phyloP scores from a whole-genome alignment of 2,888 invertebrate genomes.

The Oeneis ivallda region DNA sequence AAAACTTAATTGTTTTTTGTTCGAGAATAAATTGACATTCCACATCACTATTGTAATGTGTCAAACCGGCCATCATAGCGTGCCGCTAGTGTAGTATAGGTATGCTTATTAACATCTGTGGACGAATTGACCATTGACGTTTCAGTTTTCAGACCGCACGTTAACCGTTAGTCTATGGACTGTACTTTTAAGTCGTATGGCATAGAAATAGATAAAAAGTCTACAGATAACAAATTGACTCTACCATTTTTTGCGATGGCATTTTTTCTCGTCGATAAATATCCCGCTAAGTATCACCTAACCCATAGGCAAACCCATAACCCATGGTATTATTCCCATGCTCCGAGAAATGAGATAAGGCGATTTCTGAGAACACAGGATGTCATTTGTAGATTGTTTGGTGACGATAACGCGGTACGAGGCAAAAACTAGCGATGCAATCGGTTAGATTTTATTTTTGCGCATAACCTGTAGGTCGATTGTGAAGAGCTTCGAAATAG shows the following conservation, averaged over 20 bases:
- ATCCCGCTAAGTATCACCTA: conserved; percentile 13
- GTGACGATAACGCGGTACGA: conserved; percentile 25
- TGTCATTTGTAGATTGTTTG: conserved; percentile 32
- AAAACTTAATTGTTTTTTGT: no score
- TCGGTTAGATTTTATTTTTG: conserved; percentile 13
- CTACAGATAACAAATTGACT: background rate
- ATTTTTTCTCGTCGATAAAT: conserved; percentile 23
- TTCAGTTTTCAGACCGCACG: no score
- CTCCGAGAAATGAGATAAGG: conserved; percentile 29
- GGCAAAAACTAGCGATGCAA: conserved; percentile 20
- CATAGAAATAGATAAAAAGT: background rate
- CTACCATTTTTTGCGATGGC: conserved; percentile 20
- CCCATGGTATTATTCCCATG: conserved; percentile 22
- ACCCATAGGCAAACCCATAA: conserved; percentile 24
- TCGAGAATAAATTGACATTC: no score
- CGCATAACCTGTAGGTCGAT: background rate
- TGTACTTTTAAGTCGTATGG: background rate
- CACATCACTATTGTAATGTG: no score
- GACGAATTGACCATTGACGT: no score
- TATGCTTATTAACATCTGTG: no score
- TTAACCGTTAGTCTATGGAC: no score
- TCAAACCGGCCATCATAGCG: no score
- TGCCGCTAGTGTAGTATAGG: no score
- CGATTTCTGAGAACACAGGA: conserved; percentile 34
- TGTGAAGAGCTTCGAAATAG: no score